Evolutionary conservation across 2,888 invertebrate species (phyloP).

Genomic region (Drosophila melanocephala): DNA sequence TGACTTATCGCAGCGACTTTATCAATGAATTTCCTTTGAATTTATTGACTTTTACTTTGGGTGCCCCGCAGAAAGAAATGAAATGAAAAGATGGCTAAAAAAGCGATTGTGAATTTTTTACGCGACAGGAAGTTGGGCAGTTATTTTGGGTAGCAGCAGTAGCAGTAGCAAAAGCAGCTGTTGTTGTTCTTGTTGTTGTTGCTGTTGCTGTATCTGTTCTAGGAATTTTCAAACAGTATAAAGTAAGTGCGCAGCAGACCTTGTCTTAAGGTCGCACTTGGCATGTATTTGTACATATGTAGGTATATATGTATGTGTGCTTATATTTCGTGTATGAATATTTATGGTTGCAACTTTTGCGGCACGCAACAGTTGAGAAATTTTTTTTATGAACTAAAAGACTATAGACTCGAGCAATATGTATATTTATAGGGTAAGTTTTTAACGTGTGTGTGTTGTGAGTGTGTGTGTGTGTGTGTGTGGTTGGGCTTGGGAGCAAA

Average conservation of each 20-base stretch:
- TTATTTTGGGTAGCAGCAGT: slow-evolving; percentile 21
- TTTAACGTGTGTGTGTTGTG: slow-evolving; percentile 9
- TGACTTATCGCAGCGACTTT: slow-evolving; percentile 65
- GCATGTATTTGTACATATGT: not conserved
- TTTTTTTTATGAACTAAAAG: slow-evolving; percentile 15
- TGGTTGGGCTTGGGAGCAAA: slow-evolving; percentile 42
- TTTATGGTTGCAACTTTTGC: slow-evolving; percentile 48
- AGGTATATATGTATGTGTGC: not conserved
- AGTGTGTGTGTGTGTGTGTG: slow-evolving; percentile 21
- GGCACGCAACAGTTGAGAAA: slow-evolving; percentile 41
- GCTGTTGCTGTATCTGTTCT: slow-evolving; percentile 33
- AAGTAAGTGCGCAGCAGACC: slow-evolving; percentile 46
- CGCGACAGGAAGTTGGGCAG: slow-evolving; percentile 57
- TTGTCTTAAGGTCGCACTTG: slow-evolving; percentile 60
- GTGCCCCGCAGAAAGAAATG: slow-evolving; percentile 38
- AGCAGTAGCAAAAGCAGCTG: slow-evolving; percentile 21
- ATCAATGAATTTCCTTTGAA: slow-evolving; percentile 77
- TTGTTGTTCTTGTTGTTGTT: slow-evolving; percentile 27
- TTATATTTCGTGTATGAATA: slow-evolving; percentile 40
- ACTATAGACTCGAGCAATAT: slow-evolving; percentile 24
- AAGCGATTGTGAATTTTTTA: slow-evolving; percentile 35
- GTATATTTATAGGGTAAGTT: slow-evolving; percentile 35
- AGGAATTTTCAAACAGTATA: slow-evolving; percentile 36
- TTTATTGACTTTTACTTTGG: slow-evolving; percentile 77
- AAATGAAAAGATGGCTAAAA: slow-evolving; percentile 49